A percentile compares a stretch with the other conserved stretches of the same genome.
Evolutionary conservation across 2,797 vertebrate species (phyloP).

Genomic region (Melanotaenia maccullochi): DNA sequence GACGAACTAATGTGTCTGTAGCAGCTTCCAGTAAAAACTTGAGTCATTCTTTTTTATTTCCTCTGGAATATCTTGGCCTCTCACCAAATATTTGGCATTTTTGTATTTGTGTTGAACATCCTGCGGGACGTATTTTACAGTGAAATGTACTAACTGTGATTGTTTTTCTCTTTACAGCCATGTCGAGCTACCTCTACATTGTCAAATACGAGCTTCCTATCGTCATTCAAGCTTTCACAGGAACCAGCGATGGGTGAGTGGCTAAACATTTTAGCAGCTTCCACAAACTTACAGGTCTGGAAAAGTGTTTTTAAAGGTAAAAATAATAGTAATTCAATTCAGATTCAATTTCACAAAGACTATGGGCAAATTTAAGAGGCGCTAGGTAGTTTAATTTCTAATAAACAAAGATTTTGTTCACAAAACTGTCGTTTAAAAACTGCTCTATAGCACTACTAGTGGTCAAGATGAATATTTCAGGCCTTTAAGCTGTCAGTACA

Average conservation of each 20-base stretch:
- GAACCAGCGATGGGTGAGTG: slow-evolving; percentile 85
- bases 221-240: slow-evolving; percentile 90
- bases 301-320: not conserved
- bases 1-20: slow-evolving; percentile 7
- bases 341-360: no score
- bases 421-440: slow-evolving; percentile 1
- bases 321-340: not conserved
- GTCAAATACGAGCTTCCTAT: slow-evolving; percentile 98
- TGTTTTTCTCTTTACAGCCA: slow-evolving; percentile 85
- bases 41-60: slow-evolving; percentile 26
- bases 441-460: not conserved
- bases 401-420: slow-evolving; percentile 1
- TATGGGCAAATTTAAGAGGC: not conserved
- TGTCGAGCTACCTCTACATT: slow-evolving; percentile 99
- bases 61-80: slow-evolving; percentile 11
- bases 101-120: slow-evolving; percentile 13
- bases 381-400: not conserved
- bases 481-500: not conserved
- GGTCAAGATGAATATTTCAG: not conserved
- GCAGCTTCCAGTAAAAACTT: slow-evolving; percentile 33
- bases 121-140: not conserved
- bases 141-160: slow-evolving; percentile 9
- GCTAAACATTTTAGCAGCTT: not conserved
- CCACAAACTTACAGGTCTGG: no score
- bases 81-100: slow-evolving; percentile 26